phyloP scores from a whole-genome alignment of 1,140 invertebrate genomes.

The Rhynchophorus ferrugineus region DNA sequence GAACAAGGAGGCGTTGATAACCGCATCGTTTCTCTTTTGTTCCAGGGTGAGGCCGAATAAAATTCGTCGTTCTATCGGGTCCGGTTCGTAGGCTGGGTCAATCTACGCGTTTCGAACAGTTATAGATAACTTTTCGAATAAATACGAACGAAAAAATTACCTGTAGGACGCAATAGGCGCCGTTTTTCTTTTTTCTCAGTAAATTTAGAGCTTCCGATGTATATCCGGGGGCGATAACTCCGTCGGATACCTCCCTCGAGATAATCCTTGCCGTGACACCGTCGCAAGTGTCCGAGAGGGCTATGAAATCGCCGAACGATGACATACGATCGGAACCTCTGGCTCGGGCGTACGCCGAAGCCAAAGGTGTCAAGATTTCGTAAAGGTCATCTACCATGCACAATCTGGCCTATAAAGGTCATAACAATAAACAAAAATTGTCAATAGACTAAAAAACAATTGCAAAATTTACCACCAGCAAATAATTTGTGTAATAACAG shows the following conservation, averaged over 20 bases:
- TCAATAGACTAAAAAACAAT: not conserved
- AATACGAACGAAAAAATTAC: too few relatives aligned
- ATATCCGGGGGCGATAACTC: conserved; percentile 92
- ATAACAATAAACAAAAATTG: conserved; percentile 7
- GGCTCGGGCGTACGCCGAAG: conserved; percentile 89
- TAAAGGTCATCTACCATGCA: conserved; percentile 90
- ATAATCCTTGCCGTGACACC: conserved; percentile 71
- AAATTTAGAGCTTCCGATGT: conserved; percentile 73
- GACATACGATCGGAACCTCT: conserved; percentile 98
- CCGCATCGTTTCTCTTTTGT: conserved; percentile 85
- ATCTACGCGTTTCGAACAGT: conserved; percentile 53
- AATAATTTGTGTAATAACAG: too few relatives aligned
- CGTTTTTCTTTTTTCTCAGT: conserved; percentile 93
- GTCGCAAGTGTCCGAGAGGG: conserved; percentile 89
- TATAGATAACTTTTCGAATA: too few relatives aligned
- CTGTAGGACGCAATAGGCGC: conserved; percentile 85
- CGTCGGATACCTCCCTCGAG: conserved; percentile 86
- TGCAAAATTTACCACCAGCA: conserved; percentile 7
- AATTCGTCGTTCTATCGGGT: conserved; percentile 72
- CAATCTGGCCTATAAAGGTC: conserved; percentile 62
- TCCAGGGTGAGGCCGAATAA: conserved; percentile 89
- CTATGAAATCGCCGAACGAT: conserved; percentile 97
- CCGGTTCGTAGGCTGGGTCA: conserved; percentile 78
- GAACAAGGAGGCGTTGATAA: conserved; percentile 74
- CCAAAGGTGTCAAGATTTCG: conserved; percentile 73